These are phyloP conservation scores for Halichoerus grypus DNA, from an alignment of 2,113 vertebrate species.

Conservation along the genomic window DNA sequence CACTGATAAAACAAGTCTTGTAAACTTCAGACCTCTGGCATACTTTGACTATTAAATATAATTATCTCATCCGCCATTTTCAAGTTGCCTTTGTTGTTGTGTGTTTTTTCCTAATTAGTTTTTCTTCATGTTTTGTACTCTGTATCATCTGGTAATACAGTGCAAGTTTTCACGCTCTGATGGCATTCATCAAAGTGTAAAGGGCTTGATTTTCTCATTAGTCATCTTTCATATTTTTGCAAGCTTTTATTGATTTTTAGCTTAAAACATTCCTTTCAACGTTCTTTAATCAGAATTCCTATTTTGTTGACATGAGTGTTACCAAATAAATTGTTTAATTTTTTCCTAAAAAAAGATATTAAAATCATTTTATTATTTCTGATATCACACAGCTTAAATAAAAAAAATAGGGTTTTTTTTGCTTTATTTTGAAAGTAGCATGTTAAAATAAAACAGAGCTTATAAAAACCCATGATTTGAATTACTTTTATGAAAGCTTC, in stretches of 20 bases:
- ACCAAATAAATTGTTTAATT: constrained; percentile 1
- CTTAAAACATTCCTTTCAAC: constrained; percentile 67
- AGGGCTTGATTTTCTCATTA: constrained; percentile 72
- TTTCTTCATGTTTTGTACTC: constrained; percentile 44
- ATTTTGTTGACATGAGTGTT: constrained; percentile 50
- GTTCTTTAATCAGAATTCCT: constrained; percentile 58
- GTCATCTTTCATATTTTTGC: constrained; percentile 63
- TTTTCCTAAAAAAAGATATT: constrained; percentile 42
- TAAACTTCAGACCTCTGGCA: neutral
- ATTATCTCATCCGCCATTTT: constrained; percentile 57
- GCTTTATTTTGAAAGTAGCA: neutral
- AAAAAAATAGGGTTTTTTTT: neutral
- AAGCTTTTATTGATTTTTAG: constrained; percentile 60
- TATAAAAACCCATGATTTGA: neutral
- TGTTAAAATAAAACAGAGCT: neutral
- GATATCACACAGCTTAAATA: neutral
- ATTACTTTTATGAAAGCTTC: constrained; percentile 16
- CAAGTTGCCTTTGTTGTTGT: constrained; percentile 16
- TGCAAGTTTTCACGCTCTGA: constrained; percentile 62
- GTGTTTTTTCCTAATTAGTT: constrained; percentile 50
- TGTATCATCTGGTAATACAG: constrained; percentile 51
- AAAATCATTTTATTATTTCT: constrained; percentile 52
- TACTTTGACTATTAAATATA: constrained; percentile 24
- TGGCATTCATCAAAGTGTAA: constrained; percentile 63
- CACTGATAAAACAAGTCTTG: neutral